phyloP scores from a whole-genome alignment of 1,140 invertebrate species.

The Campodea augens region DNA sequence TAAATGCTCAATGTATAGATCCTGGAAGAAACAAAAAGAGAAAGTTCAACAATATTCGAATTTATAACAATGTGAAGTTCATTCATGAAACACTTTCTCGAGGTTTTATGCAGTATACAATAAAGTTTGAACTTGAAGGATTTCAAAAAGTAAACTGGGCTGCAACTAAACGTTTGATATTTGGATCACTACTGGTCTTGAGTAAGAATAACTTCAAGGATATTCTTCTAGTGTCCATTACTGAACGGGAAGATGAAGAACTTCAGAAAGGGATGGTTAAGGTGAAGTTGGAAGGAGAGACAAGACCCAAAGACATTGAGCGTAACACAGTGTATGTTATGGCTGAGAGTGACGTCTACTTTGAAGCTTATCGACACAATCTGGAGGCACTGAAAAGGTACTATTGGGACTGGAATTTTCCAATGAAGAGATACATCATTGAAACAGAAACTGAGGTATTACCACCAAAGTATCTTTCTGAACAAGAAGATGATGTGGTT shows the following conservation, averaged over 20 bases:
- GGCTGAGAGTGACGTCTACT: constrained; percentile 44
- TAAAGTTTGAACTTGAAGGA: constrained; percentile 12
- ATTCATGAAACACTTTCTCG: neutral
- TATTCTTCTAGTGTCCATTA: constrained; percentile 25
- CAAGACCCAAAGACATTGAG: constrained; percentile 21
- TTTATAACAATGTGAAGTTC: constrained; percentile 7
- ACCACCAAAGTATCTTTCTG: constrained; percentile 14
- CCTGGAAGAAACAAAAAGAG: neutral
- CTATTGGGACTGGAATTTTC: constrained; percentile 29
- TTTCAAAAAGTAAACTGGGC: constrained; percentile 10
- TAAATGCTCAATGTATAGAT: constrained; percentile 2
- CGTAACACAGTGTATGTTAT: constrained; percentile 30
- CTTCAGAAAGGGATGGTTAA: constrained; percentile 27
- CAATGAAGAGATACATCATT: constrained; percentile 42
- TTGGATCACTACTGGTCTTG: constrained; percentile 29
- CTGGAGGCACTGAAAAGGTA: constrained; percentile 36
- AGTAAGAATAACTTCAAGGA: constrained; percentile 26
- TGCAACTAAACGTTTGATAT: constrained; percentile 28
- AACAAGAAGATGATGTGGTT: constrained; percentile 8
- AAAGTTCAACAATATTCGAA: constrained; percentile 6
- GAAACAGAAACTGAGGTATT: constrained; percentile 20
- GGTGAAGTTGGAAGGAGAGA: constrained; percentile 24
- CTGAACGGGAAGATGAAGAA: constrained; percentile 19
- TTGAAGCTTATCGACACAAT: constrained; percentile 43
- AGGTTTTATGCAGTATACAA: neutral